Conservation (phyloP, 2,797 vertebrate species). For the Phataginus tetradactyla region DNA sequence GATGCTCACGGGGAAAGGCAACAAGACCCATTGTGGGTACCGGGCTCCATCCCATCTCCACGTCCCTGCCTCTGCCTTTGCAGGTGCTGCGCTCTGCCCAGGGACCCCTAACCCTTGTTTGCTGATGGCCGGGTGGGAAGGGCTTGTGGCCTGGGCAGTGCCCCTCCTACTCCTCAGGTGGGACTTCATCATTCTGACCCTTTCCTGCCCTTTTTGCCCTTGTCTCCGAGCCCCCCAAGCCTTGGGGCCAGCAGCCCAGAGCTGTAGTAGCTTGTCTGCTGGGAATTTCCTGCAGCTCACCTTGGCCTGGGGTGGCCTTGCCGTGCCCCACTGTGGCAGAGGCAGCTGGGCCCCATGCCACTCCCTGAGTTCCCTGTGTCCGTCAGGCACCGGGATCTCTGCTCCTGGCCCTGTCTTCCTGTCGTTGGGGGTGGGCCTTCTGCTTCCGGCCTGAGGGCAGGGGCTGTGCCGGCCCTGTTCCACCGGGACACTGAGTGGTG, state of each 20-base stretch:
- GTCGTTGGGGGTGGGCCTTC: background rate
- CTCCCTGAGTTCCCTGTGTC: background rate
- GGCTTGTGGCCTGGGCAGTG: background rate
- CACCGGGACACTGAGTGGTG: background rate
- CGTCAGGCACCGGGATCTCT: background rate
- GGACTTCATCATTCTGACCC: no score
- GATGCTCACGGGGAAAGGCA: background rate
- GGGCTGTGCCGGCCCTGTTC: accelerated
- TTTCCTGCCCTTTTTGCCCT: background rate
- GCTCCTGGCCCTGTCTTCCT: background rate
- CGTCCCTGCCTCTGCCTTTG: background rate
- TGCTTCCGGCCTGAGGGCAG: background rate
- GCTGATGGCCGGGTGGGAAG: background rate
- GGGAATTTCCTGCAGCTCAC: background rate
- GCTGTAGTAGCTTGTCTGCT: accelerated
- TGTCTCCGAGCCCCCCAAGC: background rate
- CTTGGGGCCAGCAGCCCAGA: background rate
- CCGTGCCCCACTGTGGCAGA: background rate
- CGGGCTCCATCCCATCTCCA: background rate
- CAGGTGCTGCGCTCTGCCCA: background rate
- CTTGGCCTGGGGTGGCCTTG: background rate
- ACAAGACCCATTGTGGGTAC: accelerated
- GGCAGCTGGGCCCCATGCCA: background rate
- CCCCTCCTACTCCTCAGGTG: background rate
- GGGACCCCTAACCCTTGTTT: background rate